phyloP scores from a whole-genome alignment of 1,140 invertebrate species.

The Caenorhabditis tropicalis region DNA sequence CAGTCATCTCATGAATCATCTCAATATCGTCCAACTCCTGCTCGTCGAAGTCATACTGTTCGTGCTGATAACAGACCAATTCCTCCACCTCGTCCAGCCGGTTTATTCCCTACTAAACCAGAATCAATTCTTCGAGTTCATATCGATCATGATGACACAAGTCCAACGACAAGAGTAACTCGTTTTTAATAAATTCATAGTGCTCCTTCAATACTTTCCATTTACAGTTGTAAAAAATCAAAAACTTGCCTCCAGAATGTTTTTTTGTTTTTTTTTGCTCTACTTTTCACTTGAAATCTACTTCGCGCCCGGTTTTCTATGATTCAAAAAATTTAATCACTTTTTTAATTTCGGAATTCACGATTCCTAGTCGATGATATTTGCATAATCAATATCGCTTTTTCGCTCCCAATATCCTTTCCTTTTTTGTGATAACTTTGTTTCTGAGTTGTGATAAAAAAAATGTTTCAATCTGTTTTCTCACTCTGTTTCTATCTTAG shows the following conservation, averaged over 20 bases:
- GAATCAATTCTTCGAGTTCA: neutral
- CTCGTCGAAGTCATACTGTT: neutral
- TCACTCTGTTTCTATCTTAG: too few species aligned
- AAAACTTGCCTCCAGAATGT: neutral
- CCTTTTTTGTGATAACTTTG: neutral
- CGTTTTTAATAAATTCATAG: neutral
- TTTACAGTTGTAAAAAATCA: neutral
- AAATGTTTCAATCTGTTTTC: too few species aligned
- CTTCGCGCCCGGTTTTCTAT: neutral
- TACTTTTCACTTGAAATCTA: neutral
- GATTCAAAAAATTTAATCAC: neutral
- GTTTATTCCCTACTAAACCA: neutral
- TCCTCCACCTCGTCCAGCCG: neutral
- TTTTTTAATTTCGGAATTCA: neutral
- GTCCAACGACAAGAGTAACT: slow-evolving; percentile 5
- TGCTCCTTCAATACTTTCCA: neutral
- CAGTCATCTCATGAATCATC: neutral
- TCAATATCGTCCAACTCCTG: neutral
- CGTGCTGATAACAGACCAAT: neutral
- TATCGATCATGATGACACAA: neutral
- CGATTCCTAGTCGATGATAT: neutral
- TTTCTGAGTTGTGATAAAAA: slow-evolving; percentile 12
- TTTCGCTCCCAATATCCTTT: neutral
- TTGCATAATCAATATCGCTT: neutral
- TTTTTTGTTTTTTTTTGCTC: neutral